Evolutionary conservation across 2,797 vertebrate genomes (phyloP).

Genomic region (Centroberyx gerrardi): DNA sequence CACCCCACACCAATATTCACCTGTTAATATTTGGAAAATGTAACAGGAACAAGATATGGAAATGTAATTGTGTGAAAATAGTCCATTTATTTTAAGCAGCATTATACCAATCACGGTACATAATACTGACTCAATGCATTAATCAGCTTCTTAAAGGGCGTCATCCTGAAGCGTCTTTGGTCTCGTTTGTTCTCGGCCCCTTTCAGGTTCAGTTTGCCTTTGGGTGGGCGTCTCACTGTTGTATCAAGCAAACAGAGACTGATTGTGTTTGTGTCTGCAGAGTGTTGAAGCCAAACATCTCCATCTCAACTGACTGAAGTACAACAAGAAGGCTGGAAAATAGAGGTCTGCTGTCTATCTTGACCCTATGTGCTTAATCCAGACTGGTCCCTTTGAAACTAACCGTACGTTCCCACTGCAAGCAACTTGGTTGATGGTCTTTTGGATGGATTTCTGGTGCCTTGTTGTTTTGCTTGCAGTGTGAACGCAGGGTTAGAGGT

Average conservation of each 20-base stretch:
- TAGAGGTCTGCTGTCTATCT: no score
- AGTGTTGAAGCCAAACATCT: not conserved
- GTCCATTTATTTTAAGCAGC: not conserved
- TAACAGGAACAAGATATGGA: not conserved
- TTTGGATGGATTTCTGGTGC: no score
- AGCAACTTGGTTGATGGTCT: no score
- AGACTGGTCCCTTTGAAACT: no score
- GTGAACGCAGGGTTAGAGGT: no score
- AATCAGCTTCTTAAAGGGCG: not conserved
- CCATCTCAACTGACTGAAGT: no score
- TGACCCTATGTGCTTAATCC: no score
- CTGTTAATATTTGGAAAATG: no score
- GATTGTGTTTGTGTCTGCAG: slow-evolving; percentile 12
- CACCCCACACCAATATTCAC: not conserved
- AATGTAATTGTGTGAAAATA: not conserved
- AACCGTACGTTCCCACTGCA: no score
- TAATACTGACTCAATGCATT: not conserved
- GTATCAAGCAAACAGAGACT: slow-evolving; percentile 16
- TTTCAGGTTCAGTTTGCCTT: slow-evolving; percentile 17
- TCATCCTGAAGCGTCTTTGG: not conserved
- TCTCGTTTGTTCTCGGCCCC: slow-evolving; percentile 17
- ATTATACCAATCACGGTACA: no score
- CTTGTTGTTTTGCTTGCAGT: no score
- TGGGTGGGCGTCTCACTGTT: slow-evolving; percentile 37
- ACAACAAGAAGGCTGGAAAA: no score